Evolutionary conservation across 1,140 invertebrate species (phyloP).

Genomic region (Calephelis nemesis): DNA sequence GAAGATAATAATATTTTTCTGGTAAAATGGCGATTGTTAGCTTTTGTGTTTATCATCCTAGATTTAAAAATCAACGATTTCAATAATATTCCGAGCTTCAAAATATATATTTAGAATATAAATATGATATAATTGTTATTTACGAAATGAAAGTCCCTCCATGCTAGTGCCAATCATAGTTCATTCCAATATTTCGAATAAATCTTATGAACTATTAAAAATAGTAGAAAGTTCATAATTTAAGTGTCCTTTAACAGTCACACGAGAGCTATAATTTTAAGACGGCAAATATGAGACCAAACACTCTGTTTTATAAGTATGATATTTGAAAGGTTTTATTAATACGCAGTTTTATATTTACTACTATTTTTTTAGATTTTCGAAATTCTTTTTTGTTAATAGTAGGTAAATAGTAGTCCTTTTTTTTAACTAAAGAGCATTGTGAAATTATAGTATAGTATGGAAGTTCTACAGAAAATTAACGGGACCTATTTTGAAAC

Average conservation of each 20-base stretch:
- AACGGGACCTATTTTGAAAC: too few species aligned
- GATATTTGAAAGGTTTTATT: too few species aligned
- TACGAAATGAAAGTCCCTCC: constrained; percentile 57
- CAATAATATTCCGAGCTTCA: constrained; percentile 52
- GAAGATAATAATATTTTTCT: neutral
- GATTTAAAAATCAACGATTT: constrained; percentile 29
- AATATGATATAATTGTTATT: constrained; percentile 36
- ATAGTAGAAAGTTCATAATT: constrained; percentile 29
- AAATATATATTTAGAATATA: constrained; percentile 35
- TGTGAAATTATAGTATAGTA: too few species aligned
- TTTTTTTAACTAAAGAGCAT: too few species aligned
- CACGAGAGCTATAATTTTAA: constrained; percentile 17
- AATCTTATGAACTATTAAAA: constrained; percentile 27
- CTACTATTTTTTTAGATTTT: neutral
- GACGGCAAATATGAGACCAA: neutral
- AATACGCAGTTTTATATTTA: neutral
- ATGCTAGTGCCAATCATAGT: constrained; percentile 62
- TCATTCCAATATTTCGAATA: constrained; percentile 47
- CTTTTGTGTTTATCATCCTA: constrained; percentile 4
- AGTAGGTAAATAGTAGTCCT: too few species aligned
- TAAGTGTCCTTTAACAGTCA: constrained; percentile 32
- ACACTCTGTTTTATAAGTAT: neutral
- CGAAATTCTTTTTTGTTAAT: neutral
- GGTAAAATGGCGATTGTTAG: neutral
- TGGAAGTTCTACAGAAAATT: too few species aligned